Conservation (phyloP, 92 coral and sea anemone species). For the Scolanthus callimorphus region DNA sequence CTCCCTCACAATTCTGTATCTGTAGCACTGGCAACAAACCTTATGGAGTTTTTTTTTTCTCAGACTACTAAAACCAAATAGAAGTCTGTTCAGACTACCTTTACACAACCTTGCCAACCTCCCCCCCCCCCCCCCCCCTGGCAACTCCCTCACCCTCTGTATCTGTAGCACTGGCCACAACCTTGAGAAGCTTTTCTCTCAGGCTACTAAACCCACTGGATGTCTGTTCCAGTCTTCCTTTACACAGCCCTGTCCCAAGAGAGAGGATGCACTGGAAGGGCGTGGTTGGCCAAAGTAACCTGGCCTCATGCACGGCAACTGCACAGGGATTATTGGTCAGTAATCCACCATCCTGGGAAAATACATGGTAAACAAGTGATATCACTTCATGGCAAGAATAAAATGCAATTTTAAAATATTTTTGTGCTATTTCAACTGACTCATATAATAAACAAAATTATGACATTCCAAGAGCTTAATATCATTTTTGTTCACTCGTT, state of each 20-base stretch:
- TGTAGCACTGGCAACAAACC: too few relatives aligned
- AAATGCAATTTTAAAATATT: too few relatives aligned
- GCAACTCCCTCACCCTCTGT: constrained; percentile 99
- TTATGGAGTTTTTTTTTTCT: too few relatives aligned
- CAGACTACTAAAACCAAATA: too few relatives aligned
- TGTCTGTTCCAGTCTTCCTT: constrained; percentile 67
- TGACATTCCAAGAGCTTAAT: too few relatives aligned
- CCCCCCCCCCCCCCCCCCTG: too few relatives aligned
- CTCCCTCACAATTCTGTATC: too few relatives aligned
- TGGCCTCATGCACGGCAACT: constrained; percentile 93
- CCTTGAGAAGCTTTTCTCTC: constrained; percentile 85
- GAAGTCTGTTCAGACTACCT: too few relatives aligned
- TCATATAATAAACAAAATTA: too few relatives aligned
- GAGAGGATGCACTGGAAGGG: constrained; percentile 95
- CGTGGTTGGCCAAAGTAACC: constrained; percentile 87
- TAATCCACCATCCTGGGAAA: constrained; percentile 82
- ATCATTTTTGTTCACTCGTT: too few relatives aligned
- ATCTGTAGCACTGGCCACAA: constrained; percentile 98
- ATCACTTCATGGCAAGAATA: background rate
- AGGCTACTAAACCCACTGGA: constrained; percentile 77
- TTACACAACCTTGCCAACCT: too few relatives aligned
- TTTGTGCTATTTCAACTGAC: too few relatives aligned
- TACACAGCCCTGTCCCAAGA: constrained; percentile 90
- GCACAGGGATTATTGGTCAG: constrained; percentile 93
- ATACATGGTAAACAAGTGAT: background rate